Percentiles rank a stretch among this genome's conserved stretches.
Conservation (phyloP, 2,888 invertebrate genomes). For the Dasysyrphus albostriatus region DNA sequence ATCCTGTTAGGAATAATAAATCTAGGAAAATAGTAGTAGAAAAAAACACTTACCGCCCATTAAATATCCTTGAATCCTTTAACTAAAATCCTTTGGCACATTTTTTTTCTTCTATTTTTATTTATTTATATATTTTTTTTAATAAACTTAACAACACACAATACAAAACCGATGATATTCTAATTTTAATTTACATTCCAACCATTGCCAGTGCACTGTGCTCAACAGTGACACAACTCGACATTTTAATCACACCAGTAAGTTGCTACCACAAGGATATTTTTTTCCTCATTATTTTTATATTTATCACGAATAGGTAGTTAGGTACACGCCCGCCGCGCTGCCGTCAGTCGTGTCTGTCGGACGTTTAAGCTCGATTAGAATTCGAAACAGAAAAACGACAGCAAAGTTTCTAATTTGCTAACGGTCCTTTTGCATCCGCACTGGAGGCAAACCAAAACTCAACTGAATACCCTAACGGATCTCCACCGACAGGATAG, state of each 20-base stretch:
- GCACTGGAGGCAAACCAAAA: slow-evolving; percentile 48
- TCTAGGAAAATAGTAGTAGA: neutral
- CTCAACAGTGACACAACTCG: slow-evolving; percentile 16
- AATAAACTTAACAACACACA: slow-evolving; percentile 9
- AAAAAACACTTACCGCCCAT: slow-evolving; percentile 6
- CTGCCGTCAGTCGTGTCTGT: neutral
- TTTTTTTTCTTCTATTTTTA: slow-evolving; percentile 1
- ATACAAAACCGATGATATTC: neutral
- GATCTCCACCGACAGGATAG: slow-evolving; percentile 26
- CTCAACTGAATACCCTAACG: slow-evolving; percentile 44
- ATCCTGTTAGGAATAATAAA: neutral
- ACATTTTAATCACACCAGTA: slow-evolving; percentile 23
- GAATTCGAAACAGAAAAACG: neutral
- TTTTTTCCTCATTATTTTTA: slow-evolving; percentile 11
- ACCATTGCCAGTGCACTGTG: slow-evolving; percentile 18
- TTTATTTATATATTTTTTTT: neutral
- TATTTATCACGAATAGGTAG: neutral
- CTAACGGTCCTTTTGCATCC: slow-evolving; percentile 38
- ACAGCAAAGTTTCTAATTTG: neutral
- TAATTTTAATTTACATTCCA: slow-evolving; percentile 16
- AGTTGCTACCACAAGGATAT: slow-evolving; percentile 7
- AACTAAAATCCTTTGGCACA: slow-evolving; percentile 7
- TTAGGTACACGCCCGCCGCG: neutral
- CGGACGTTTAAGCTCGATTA: neutral
- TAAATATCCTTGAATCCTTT: slow-evolving; percentile 12